A percentile compares a stretch with the other conserved stretches of the same genome.
Conservation (phyloP, 1,140 invertebrate species). For the Drosophila nigrodunni region DNA sequence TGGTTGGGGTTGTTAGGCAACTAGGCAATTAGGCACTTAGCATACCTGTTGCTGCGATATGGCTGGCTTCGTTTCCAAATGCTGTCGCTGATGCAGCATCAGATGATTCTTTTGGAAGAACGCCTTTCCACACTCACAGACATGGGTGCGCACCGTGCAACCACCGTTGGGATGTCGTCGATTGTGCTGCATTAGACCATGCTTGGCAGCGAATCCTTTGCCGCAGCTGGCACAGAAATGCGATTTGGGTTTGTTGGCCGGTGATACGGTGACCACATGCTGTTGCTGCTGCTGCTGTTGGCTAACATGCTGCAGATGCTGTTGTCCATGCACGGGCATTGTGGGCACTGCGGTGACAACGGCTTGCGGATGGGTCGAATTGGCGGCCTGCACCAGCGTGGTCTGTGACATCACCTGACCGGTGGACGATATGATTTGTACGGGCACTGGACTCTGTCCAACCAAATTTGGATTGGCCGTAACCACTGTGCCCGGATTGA, state of each 20-base stretch:
- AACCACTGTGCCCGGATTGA: conserved; percentile 85
- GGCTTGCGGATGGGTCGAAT: conserved; percentile 79
- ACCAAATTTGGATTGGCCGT: conserved; percentile 83
- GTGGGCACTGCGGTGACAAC: conserved; percentile 78
- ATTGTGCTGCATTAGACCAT: conserved; percentile 91
- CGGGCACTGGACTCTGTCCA: conserved; percentile 78
- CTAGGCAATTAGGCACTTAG: conserved; percentile 49
- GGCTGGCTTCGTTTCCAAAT: conserved; percentile 89
- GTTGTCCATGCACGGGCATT: conserved; percentile 66
- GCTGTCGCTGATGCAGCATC: conserved; percentile 91
- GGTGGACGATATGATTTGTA: conserved; percentile 84
- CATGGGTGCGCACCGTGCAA: conserved; percentile 91
- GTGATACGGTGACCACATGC: conserved; percentile 70
- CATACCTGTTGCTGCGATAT: conserved; percentile 86
- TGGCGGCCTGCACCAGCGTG: conserved; percentile 83
- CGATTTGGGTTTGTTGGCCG: conserved; percentile 88
- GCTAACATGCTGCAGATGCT: conserved; percentile 67
- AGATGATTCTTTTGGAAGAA: conserved; percentile 95
- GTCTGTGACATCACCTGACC: conserved; percentile 84
- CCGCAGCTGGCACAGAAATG: conserved; percentile 93
- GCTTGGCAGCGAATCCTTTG: conserved; percentile 93
- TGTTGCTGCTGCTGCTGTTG: conserved; percentile 66
- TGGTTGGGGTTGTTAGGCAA: neutral
- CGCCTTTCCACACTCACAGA: conserved; percentile 93
- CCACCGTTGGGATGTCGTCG: conserved; percentile 91